Conservation (phyloP, 2,888 invertebrate genomes). For the Aphrophora alni region DNA sequence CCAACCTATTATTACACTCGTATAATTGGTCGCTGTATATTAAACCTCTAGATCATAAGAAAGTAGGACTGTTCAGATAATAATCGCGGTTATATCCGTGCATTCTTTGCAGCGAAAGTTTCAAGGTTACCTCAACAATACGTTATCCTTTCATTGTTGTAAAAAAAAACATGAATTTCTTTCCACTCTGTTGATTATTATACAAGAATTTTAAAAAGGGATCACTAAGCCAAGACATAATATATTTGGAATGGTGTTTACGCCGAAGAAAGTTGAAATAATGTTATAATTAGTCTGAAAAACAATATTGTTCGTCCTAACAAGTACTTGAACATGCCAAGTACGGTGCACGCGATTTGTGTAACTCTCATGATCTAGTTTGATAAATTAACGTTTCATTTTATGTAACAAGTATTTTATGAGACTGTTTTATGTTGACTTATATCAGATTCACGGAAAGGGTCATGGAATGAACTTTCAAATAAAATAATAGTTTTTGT, state of each 20-base stretch:
- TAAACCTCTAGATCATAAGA: neutral
- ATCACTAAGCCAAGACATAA: neutral
- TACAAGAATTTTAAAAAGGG: neutral
- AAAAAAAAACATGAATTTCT: neutral
- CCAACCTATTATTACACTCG: too few relatives aligned
- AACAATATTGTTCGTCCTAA: too few relatives aligned
- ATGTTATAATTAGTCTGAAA: neutral
- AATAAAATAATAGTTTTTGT: too few relatives aligned
- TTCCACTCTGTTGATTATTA: neutral
- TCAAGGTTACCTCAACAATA: neutral
- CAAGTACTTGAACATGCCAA: neutral
- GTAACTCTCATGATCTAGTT: neutral
- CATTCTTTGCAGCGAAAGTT: neutral
- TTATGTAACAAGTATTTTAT: neutral
- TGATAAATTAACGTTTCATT: neutral
- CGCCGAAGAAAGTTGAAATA: neutral
- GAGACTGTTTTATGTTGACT: too few relatives aligned
- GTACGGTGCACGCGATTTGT: neutral
- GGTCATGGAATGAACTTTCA: too few relatives aligned
- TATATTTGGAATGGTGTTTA: neutral
- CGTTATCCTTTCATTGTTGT: neutral
- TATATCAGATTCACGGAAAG: too few relatives aligned
- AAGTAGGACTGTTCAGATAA: neutral
- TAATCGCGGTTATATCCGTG: neutral
- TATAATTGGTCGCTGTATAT: too few relatives aligned